These are phyloP conservation scores for Cyrtodaria siliqua DNA, from an alignment of 2,888 invertebrate species.

Conservation along the genomic window DNA sequence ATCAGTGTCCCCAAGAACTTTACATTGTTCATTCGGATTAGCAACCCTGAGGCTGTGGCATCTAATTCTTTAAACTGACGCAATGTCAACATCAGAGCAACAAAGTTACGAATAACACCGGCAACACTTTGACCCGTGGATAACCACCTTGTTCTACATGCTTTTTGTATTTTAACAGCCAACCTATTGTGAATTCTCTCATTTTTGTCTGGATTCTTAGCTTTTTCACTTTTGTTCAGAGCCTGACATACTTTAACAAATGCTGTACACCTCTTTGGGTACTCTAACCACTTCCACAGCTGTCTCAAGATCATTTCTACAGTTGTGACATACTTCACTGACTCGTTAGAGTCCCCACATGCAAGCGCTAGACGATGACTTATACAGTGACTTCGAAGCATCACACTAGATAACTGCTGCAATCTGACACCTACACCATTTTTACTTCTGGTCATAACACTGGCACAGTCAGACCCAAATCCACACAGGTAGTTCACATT, in stretches of 20 bases:
- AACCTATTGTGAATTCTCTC: background rate
- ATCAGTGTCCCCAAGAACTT: too few species aligned
- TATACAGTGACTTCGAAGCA: too few species aligned
- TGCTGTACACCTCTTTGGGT: conserved; percentile 10
- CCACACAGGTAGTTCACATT: too few species aligned
- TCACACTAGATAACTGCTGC: too few species aligned
- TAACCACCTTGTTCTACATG: conserved; percentile 27
- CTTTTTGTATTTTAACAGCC: conserved; percentile 16
- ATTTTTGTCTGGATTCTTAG: background rate
- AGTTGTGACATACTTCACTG: conserved; percentile 1
- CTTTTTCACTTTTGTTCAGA: background rate
- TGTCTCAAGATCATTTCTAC: conserved; percentile 7
- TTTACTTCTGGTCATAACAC: too few species aligned
- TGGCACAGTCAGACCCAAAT: too few species aligned
- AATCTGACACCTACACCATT: too few species aligned
- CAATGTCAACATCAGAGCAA: too few species aligned
- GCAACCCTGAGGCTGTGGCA: conserved; percentile 13
- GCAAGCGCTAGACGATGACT: conserved; percentile 14
- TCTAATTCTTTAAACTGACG: too few species aligned
- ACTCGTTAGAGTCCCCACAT: conserved; percentile 20
- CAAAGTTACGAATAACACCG: background rate
- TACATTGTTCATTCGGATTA: background rate
- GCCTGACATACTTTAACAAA: conserved; percentile 11
- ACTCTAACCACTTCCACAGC: conserved; percentile 26
- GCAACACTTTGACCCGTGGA: conserved; percentile 20